Percentiles rank a stretch among this genome's conserved stretches.
Conservation (phyloP, 2,113 vertebrate species). For the Saguinus midas region DNA sequence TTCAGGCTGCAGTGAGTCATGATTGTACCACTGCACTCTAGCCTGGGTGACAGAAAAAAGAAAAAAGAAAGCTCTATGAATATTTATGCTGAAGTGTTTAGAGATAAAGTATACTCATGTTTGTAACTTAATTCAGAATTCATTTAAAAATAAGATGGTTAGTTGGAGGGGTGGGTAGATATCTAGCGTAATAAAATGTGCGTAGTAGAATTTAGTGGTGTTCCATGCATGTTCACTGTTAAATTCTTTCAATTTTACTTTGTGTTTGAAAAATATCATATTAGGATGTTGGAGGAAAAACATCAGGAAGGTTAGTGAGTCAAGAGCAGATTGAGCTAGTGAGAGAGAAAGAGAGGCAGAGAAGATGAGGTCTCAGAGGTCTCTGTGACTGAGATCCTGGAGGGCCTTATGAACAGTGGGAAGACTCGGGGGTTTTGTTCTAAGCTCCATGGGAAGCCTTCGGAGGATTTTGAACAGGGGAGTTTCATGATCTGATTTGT, state of each 20-base stretch:
- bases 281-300: background rate
- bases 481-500: background rate
- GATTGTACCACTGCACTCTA: no score
- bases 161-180: background rate
- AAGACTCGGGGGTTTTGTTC: background rate
- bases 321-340: background rate
- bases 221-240: background rate
- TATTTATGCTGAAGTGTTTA: background rate
- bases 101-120: background rate
- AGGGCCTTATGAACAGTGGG: background rate
- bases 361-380: background rate
- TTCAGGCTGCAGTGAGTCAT: no score
- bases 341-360: background rate
- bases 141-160: background rate
- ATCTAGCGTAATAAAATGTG: background rate
- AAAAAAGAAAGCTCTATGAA: background rate
- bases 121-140: background rate
- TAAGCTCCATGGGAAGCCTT: background rate
- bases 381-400: background rate
- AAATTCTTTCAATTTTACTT: background rate
- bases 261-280: background rate
- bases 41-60: no score
- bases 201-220: background rate
- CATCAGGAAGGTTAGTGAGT: background rate
- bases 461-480: background rate